Conservation (phyloP, 2,797 vertebrate species). For the Enteromius thamalakanensis region DNA sequence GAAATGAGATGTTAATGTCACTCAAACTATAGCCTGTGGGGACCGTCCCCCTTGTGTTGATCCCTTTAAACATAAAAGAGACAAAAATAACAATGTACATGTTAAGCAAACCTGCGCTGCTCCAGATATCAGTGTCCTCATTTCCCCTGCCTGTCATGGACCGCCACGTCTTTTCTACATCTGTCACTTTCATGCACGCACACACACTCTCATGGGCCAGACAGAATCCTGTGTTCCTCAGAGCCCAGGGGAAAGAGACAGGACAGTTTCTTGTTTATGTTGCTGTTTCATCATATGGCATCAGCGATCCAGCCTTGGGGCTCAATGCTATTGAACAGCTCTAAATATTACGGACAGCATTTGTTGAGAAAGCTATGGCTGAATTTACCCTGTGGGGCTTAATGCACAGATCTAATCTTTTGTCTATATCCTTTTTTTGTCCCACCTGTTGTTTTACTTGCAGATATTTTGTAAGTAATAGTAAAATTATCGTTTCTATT, state of each 20-base stretch:
- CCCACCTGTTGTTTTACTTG: neutral
- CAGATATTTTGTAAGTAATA: neutral
- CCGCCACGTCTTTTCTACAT: constrained; percentile 42
- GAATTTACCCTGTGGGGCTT: neutral
- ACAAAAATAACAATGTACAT: constrained; percentile 7
- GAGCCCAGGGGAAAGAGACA: neutral
- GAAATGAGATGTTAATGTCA: constrained; percentile 58
- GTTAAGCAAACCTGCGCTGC: constrained; percentile 29
- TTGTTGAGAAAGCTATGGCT: constrained; percentile 2
- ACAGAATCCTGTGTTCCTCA: constrained; percentile 6
- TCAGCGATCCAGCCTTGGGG: constrained; percentile 7
- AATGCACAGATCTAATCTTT: neutral
- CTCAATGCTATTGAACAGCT: constrained; percentile 34
- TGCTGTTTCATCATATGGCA: constrained; percentile 33
- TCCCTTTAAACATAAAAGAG: constrained; percentile 41
- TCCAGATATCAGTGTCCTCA: constrained; percentile 51
- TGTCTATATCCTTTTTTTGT: neutral
- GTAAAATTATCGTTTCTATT: neutral
- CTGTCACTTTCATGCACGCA: constrained; percentile 36
- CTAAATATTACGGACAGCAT: constrained; percentile 14
- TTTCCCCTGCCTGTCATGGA: constrained; percentile 44
- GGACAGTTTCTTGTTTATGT: constrained; percentile 1
- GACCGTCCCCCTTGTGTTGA: constrained; percentile 30
- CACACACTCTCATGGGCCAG: constrained; percentile 4
- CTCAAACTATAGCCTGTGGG: constrained; percentile 37